Conservation (phyloP, 2,797 vertebrate species). For the Hafferia zeledoni region DNA sequence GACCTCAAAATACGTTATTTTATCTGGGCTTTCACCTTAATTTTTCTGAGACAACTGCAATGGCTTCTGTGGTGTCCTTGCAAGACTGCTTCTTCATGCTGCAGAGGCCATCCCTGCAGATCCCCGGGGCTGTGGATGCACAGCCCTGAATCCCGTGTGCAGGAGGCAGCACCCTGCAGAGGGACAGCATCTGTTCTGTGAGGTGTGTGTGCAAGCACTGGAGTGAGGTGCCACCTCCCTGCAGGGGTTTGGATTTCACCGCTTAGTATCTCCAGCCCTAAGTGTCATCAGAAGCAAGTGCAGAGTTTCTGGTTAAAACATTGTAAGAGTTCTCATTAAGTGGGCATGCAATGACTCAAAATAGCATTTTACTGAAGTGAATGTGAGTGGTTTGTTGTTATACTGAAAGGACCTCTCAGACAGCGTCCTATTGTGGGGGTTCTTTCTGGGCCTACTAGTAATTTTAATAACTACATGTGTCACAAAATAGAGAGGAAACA, state of each 20-base stretch:
- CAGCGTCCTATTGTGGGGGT: not conserved
- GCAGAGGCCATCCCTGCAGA: not conserved
- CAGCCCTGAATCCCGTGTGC: not conserved
- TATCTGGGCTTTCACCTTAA: not conserved
- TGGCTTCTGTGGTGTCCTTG: not conserved
- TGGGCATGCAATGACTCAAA: not conserved
- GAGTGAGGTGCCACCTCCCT: not conserved
- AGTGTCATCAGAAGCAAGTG: not conserved
- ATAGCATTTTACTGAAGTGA: not conserved
- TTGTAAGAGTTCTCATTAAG: not conserved
- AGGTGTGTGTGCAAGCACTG: not conserved
- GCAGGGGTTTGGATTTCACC: not conserved
- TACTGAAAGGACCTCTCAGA: not conserved
- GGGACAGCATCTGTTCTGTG: not conserved
- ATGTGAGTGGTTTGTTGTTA: not conserved
- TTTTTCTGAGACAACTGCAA: not conserved
- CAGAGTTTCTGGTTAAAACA: not conserved
- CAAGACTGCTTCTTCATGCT: not conserved
- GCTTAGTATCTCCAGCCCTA: accelerated
- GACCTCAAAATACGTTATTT: not conserved
- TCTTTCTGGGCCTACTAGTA: not conserved
- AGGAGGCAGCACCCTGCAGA: not conserved
- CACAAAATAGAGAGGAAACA: not conserved
- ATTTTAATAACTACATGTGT: not conserved
- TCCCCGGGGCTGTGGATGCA: not conserved